phyloP scores from a whole-genome alignment of 2,113 vertebrate species.

The Phyllostomus hastatus region DNA sequence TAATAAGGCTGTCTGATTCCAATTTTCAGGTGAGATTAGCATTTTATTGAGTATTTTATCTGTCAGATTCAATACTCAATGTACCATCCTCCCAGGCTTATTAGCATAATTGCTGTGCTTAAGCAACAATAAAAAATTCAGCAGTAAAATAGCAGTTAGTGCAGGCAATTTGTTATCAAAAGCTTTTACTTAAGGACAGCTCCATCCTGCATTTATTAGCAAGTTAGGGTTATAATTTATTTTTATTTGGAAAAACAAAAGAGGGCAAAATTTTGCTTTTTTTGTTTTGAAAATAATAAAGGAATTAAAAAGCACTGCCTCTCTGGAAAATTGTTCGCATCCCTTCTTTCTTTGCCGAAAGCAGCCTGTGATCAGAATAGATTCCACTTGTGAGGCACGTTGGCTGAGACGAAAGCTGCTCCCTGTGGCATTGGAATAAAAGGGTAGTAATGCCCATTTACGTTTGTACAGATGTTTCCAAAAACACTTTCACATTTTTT shows the following conservation, averaged over 20 bases:
- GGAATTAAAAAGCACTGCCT: constrained; percentile 63
- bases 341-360: constrained; percentile 28
- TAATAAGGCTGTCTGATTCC: constrained; percentile 84
- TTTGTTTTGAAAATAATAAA: constrained; percentile 57
- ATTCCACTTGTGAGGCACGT: not conserved
- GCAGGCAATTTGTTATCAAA: constrained; percentile 84
- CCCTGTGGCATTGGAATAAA: not conserved
- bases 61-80: constrained; percentile 82
- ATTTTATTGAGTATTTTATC: constrained; percentile 87
- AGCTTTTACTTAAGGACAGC: constrained; percentile 86
- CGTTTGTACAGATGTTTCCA: not conserved
- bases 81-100: constrained; percentile 81
- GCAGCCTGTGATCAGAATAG: not conserved
- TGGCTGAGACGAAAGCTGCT: not conserved
- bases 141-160: constrained; percentile 84
- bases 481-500: not conserved
- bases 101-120: constrained; percentile 87
- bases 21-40: constrained; percentile 87
- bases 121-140: constrained; percentile 86
- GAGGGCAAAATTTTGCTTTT: constrained; percentile 37
- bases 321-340: constrained; percentile 24
- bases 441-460: not conserved
- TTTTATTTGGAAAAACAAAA: constrained; percentile 82
- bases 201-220: constrained; percentile 80
- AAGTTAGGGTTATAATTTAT: constrained; percentile 80